phyloP scores from a whole-genome alignment of 2,888 invertebrate genomes.

The Cryptocephalus moraei region DNA sequence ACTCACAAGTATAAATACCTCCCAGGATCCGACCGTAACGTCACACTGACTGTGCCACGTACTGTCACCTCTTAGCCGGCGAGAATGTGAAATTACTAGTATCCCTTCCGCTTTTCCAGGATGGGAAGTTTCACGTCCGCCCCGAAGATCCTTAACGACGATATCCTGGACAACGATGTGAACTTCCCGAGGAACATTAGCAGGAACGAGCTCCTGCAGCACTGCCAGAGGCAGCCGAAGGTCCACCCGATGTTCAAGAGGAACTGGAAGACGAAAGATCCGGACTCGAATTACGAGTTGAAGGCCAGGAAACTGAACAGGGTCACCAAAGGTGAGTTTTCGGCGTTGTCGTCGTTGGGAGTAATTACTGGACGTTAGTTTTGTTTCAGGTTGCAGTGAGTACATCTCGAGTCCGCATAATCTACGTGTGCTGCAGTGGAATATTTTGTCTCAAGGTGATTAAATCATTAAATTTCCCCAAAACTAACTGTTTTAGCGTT shows the following conservation, averaged over 20 bases:
- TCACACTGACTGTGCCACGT: no score
- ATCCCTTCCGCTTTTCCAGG: conserved; percentile 36
- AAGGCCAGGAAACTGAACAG: conserved; percentile 38
- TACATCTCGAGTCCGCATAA: conserved; percentile 38
- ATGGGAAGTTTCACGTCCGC: conserved; percentile 66
- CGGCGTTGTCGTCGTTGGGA: not conserved
- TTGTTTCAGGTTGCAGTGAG: conserved; percentile 38
- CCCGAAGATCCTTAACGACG: conserved; percentile 53
- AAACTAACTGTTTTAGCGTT: no score
- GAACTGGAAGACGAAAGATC: conserved; percentile 18
- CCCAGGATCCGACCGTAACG: no score
- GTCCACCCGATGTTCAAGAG: conserved; percentile 38
- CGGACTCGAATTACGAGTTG: conserved; percentile 22
- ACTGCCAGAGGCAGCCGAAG: conserved; percentile 42
- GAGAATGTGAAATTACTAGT: no score
- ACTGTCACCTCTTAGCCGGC: no score
- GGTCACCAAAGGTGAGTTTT: conserved; percentile 37
- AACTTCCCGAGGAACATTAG: conserved; percentile 40
- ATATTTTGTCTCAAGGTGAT: conserved; percentile 62
- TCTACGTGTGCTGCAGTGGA: conserved; percentile 59
- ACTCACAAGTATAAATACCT: no score
- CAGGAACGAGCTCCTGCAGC: conserved; percentile 43
- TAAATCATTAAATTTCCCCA: no score
- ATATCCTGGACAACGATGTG: conserved; percentile 49
- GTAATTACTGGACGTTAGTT: not conserved